Evolutionary conservation across 2,113 vertebrate species (phyloP).

Genomic region (Kryptolebias marmoratus): DNA sequence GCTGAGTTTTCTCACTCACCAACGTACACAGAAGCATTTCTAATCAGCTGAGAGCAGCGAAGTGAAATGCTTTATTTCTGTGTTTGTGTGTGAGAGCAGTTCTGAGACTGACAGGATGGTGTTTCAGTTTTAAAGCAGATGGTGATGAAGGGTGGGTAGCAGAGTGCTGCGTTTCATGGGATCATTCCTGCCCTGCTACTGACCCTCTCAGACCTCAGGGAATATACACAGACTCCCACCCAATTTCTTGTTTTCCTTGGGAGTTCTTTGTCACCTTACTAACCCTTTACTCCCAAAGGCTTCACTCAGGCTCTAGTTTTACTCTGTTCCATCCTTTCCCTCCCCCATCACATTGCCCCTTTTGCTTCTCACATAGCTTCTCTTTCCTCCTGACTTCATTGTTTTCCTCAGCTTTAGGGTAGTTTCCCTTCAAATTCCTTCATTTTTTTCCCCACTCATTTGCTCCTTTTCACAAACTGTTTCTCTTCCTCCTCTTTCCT

Average conservation of each 20-base stretch:
- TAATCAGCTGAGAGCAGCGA: background rate
- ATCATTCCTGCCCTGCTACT: constrained; percentile 74
- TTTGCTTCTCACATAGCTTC: background rate
- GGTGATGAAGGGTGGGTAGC: background rate
- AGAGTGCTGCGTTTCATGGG: constrained; percentile 71
- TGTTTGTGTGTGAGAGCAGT: background rate
- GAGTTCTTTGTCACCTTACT: background rate
- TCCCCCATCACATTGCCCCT: background rate
- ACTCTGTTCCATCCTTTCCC: background rate
- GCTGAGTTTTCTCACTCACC: background rate
- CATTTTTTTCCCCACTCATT: background rate
- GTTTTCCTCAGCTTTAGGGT: background rate
- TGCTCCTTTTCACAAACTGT: background rate
- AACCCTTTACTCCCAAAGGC: background rate
- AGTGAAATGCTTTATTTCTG: background rate
- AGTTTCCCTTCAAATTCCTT: background rate
- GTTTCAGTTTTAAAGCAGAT: background rate
- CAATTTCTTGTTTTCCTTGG: constrained; percentile 18
- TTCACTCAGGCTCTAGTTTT: background rate
- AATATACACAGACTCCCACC: constrained; percentile 32
- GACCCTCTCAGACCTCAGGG: constrained; percentile 49
- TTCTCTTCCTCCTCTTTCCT: constrained; percentile 18
- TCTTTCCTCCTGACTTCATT: background rate
- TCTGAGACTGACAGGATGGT: background rate
- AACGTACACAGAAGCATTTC: background rate